Conservation (phyloP, 2,797 vertebrate genomes). For the Jordanella pulchra region DNA sequence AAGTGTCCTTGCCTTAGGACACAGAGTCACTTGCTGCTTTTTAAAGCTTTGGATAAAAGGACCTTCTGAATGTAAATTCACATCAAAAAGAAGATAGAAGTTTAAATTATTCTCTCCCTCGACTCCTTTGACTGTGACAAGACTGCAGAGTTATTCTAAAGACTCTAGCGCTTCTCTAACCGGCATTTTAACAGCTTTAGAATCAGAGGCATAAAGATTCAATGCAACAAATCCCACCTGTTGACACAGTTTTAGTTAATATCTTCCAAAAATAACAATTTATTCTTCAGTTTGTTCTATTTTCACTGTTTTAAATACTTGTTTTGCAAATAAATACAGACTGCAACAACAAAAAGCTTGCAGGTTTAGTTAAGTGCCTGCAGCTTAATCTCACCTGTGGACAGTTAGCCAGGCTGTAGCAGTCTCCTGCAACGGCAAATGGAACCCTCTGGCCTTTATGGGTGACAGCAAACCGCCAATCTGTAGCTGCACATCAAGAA, state of each 20-base stretch:
- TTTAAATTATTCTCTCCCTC: not conserved
- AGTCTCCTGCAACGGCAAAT: constrained; percentile 95
- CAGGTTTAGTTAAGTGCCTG: not conserved
- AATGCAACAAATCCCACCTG: not conserved
- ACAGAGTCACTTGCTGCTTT: not conserved
- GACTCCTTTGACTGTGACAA: not conserved
- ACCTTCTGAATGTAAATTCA: not conserved
- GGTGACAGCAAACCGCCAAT: constrained; percentile 90
- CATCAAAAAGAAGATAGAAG: not conserved
- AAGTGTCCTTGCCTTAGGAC: not conserved
- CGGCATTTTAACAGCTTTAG: not conserved
- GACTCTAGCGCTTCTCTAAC: not conserved
- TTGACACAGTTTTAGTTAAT: not conserved
- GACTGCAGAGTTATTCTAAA: not conserved
- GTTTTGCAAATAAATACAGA: not conserved
- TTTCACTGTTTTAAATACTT: not conserved
- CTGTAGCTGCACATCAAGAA: constrained; percentile 82
- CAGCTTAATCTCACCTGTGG: constrained; percentile 86
- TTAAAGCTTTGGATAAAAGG: not conserved
- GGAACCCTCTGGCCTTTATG: constrained; percentile 89
- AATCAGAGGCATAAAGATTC: not conserved
- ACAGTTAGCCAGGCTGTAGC: constrained; percentile 92
- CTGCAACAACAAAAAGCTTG: not conserved
- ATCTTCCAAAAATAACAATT: no score
- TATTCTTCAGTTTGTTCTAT: not conserved